Base-by-base conservation (phyloP, 2,113 vertebrate species). In the Glareola pratincola region DNA sequence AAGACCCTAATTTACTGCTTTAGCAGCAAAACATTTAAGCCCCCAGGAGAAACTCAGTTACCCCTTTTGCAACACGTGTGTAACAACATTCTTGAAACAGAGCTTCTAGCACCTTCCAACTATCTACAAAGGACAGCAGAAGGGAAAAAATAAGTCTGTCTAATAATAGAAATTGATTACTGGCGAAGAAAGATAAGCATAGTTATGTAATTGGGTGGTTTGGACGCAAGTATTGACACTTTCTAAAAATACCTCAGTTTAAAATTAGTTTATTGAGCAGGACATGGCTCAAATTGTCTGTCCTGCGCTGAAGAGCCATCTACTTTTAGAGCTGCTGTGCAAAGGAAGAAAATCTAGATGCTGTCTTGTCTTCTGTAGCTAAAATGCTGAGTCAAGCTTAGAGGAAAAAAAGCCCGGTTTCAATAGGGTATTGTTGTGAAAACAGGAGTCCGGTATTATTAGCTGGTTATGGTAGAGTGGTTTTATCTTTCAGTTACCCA, bases 241-340 rank as follows among this genome's bases (percentile, higher is more conserved):
- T 97, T 29, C 96, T 91, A 95, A 95, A 97, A 95, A 96, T 95
- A 91, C 3, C 94, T 53, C 69, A 1, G 37, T 91, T 91, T 92
- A 94, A 94, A 97, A 81, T 77, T 90, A 96, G 94, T 74, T 93
- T 93, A 96, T 96, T 88, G 92, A 96, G 86, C 95, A 95, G 92
- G 92, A 87, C 48, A 30, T 7, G 43, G 91, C 77, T 91, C 80
- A 92, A 94, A 89, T 64, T 75, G 91, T 92, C 91, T 77, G 76
- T 41, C 36, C 66, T 56, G 80, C 41, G 13, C n/a, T 53, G 23
- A 81, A 48, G 47, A 92, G 64, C 32, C 76, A 51, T 72, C 85
- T 62, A 21, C 88, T 94, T 81, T 87, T 45, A 81, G 75, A 75
- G 66, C 73, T 94, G 83, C 43, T 87, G 69, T 17, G 76, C 89